A percentile compares a stretch with the other conserved stretches of the same genome.
phyloP scores from a whole-genome alignment of 2,113 vertebrate species.

The Saccopteryx leptura region DNA sequence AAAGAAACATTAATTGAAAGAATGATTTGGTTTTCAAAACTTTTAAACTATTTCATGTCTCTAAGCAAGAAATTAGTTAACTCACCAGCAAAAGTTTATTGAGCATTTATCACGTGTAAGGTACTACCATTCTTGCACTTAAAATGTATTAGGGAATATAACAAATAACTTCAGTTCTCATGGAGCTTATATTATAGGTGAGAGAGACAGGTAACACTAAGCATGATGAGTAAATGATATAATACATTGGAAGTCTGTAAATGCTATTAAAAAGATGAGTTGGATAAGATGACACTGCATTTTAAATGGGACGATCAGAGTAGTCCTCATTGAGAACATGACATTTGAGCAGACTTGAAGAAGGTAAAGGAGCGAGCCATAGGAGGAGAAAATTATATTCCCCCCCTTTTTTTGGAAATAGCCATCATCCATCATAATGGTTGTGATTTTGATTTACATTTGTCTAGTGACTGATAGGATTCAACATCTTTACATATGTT shows the following conservation, averaged over 20 bases:
- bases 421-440: neutral
- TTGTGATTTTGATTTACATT: slow-evolving; percentile 50
- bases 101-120: neutral
- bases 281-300: neutral
- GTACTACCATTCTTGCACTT: neutral
- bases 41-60: slow-evolving; percentile 31
- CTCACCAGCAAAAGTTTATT: slow-evolving; percentile 10
- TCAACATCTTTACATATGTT: slow-evolving; percentile 11
- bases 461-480: slow-evolving; percentile 6
- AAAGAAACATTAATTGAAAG: slow-evolving; percentile 54
- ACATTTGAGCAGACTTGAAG: slow-evolving; percentile 6
- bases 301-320: slow-evolving; percentile 28
- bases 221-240: neutral
- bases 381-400: slow-evolving; percentile 14
- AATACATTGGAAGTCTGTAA: slow-evolving; percentile 40
- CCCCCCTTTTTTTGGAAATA: neutral
- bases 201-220: neutral
- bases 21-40: slow-evolving; percentile 51
- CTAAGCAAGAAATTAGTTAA: slow-evolving; percentile 6
- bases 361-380: neutral
- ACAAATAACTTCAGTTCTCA: neutral
- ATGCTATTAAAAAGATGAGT: neutral
- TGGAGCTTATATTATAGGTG: neutral
- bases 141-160: neutral
- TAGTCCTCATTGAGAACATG: neutral